Conservation (phyloP, 1,140 invertebrate genomes). For the Phocides pigmalion region DNA sequence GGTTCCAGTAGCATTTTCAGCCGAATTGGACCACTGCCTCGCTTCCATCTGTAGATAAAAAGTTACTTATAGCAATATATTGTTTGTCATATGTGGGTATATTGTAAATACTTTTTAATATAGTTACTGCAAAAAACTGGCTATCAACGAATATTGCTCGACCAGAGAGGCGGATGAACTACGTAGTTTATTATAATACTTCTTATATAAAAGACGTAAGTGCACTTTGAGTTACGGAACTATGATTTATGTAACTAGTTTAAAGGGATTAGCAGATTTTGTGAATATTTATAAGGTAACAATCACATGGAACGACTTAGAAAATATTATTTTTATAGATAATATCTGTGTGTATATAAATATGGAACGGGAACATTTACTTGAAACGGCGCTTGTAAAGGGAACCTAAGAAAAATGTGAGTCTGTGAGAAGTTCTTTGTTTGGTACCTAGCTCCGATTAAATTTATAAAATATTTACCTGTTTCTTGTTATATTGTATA, state of each 20-base stretch:
- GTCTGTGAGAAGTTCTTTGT: neutral
- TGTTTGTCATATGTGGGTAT: conserved; percentile 76
- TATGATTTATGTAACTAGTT: conserved; percentile 68
- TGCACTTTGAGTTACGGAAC: conserved; percentile 82
- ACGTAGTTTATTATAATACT: conserved; percentile 69
- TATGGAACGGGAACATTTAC: conserved; percentile 21
- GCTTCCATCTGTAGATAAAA: conserved; percentile 77
- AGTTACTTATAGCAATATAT: conserved; percentile 75
- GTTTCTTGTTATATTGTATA: too few species aligned
- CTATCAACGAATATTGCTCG: conserved; percentile 70
- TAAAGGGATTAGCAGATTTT: conserved; percentile 49
- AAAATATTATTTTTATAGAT: conserved; percentile 29
- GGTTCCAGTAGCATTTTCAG: conserved; percentile 42
- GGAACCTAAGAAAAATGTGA: neutral
- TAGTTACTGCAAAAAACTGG: conserved; percentile 73
- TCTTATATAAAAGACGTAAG: conserved; percentile 78
- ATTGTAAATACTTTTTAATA: conserved; percentile 80
- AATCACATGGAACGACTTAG: conserved; percentile 21
- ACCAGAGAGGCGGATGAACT: conserved; percentile 56
- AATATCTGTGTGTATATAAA: conserved; percentile 29
- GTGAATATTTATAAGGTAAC: conserved; percentile 29
- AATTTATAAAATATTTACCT: neutral
- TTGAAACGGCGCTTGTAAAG: conserved; percentile 9
- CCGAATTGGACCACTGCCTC: conserved; percentile 54
- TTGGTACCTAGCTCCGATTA: too few species aligned